Conservation (phyloP, 2,113 vertebrate genomes). For the Erinaceus europaeus region DNA sequence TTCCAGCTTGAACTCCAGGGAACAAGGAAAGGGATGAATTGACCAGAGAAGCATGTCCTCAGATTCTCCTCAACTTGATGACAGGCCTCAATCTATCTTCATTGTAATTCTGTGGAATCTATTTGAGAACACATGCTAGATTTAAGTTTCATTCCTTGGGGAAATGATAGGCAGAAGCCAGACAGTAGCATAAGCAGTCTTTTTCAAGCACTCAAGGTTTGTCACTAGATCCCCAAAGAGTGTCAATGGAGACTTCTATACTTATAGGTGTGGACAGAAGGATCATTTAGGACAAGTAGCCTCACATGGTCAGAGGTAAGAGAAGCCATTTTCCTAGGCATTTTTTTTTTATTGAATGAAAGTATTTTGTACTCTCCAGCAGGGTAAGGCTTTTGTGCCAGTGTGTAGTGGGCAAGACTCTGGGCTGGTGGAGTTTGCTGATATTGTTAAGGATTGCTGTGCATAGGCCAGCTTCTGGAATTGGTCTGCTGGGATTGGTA, state of each 20-base stretch:
- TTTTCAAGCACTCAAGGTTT: not conserved
- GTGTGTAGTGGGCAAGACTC: not conserved
- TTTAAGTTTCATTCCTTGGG: not conserved
- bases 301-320: not conserved
- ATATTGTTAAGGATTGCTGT: too few species aligned
- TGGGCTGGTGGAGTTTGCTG: not conserved
- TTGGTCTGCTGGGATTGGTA: not conserved
- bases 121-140: not conserved
- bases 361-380: not conserved
- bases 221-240: not conserved
- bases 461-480: not conserved
- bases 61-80: too few species aligned
- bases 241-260: too few species aligned
- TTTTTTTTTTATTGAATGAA: too few species aligned
- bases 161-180: not conserved
- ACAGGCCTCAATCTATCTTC: not conserved
- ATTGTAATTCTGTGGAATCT: not conserved
- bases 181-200: not conserved
- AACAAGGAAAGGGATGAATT: not conserved
- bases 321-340: too few species aligned
- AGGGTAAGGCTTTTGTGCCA: not conserved
- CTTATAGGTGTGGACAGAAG: not conserved
- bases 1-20: not conserved
- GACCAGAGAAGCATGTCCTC: not conserved
- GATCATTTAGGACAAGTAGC: not conserved